A percentile compares a stretch with the other conserved stretches of the same genome.
phyloP scores from a whole-genome alignment of 2,113 vertebrate genomes.

The Anguilla japonica region DNA sequence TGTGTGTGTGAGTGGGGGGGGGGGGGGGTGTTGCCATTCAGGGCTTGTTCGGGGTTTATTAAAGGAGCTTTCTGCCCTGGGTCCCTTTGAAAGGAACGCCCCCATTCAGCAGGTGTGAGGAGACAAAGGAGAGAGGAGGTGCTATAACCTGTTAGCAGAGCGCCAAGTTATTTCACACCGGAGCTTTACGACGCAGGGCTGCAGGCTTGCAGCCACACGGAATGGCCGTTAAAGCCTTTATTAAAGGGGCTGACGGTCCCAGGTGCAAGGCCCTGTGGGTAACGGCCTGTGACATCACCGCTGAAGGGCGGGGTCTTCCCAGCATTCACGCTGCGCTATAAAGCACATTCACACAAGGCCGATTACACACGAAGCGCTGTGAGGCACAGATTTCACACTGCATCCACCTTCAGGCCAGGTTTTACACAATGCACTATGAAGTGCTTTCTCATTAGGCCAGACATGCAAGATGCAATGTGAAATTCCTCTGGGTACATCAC shows the following conservation, averaged over 20 bases:
- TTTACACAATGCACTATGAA: neutral
- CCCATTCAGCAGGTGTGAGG: slow-evolving; percentile 48
- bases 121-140: slow-evolving; percentile 49
- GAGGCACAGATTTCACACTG: too few species aligned
- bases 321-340: slow-evolving; percentile 18
- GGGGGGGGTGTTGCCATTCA: neutral
- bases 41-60: slow-evolving; percentile 29
- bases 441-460: neutral
- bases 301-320: slow-evolving; percentile 30
- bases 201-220: slow-evolving; percentile 52
- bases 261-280: slow-evolving; percentile 56
- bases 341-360: neutral
- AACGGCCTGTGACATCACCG: slow-evolving; percentile 27
- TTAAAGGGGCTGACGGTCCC: slow-evolving; percentile 48
- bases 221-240: slow-evolving; percentile 61
- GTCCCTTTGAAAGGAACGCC: neutral
- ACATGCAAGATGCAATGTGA: neutral
- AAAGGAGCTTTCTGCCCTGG: slow-evolving; percentile 31
- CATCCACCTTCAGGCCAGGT: too few species aligned
- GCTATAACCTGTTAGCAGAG: slow-evolving; percentile 43
- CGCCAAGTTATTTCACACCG: slow-evolving; percentile 53
- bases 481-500: neutral
- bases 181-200: slow-evolving; percentile 47
- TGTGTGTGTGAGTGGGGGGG: too few species aligned
- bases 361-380: neutral